These are phyloP conservation scores for Scaptodrosophila latifasciaeformis DNA, from an alignment of 2,888 invertebrate species.

Conservation along the genomic window DNA sequence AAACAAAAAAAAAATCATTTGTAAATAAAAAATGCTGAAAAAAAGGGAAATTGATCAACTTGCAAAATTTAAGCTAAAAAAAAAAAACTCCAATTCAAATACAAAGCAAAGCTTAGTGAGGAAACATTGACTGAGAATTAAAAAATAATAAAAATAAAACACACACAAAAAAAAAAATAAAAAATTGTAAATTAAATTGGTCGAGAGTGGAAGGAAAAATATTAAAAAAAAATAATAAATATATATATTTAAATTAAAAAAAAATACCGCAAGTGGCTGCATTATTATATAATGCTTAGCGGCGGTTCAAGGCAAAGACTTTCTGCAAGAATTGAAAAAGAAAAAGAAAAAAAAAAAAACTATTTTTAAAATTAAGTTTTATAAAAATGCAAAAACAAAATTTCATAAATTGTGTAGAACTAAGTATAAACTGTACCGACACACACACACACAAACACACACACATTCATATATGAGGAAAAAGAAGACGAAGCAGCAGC, in stretches of 20 bases:
- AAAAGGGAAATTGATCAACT: no score
- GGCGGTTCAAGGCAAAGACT: constrained; percentile 46
- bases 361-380: constrained; percentile 49
- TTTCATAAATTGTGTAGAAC: constrained; percentile 44
- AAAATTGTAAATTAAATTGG: constrained; percentile 33
- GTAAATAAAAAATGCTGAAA: no score
- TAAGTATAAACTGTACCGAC: constrained; percentile 57
- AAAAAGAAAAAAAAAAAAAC: no score
- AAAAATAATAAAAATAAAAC: constrained; percentile 29
- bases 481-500: background rate
- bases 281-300: constrained; percentile 55
- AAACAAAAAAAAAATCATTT: constrained; percentile 15
- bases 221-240: constrained; percentile 29
- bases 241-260: background rate
- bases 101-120: constrained; percentile 64
- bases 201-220: constrained; percentile 23
- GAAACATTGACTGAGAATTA: constrained; percentile 61
- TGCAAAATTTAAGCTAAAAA: constrained; percentile 12
- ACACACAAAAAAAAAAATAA: constrained; percentile 21
- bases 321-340: constrained; percentile 35
- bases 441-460: constrained; percentile 15
- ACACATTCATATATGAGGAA: constrained; percentile 9
- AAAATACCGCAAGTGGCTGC: constrained; percentile 18
- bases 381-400: constrained; percentile 15
- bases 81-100: constrained; percentile 16